Conservation (phyloP, 2,113 vertebrate species). For the Vanacampus margaritifer region DNA sequence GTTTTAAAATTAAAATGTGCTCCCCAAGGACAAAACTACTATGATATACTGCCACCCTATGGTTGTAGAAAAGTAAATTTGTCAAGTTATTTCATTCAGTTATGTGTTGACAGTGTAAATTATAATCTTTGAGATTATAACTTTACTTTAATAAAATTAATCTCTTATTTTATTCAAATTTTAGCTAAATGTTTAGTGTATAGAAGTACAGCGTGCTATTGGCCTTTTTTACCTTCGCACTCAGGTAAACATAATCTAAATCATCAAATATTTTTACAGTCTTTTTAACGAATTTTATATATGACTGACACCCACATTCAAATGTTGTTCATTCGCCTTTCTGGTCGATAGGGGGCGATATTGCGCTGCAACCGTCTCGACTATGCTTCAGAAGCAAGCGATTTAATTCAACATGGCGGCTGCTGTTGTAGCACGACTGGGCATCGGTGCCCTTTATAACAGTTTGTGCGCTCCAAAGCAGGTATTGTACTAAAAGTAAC, state of each 20-base stretch:
- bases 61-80: no score
- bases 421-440: slow-evolving; percentile 46
- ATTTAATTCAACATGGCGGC: slow-evolving; percentile 64
- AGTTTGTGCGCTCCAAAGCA: slow-evolving; percentile 52
- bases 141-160: no score
- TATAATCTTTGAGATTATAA: not conserved
- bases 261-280: no score
- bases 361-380: not conserved
- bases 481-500: slow-evolving; percentile 36
- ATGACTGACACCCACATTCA: no score
- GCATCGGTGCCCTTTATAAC: slow-evolving; percentile 59
- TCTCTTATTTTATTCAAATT: no score
- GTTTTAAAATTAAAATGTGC: not conserved
- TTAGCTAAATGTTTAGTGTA: not conserved
- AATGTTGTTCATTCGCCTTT: slow-evolving; percentile 6
- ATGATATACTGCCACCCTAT: no score
- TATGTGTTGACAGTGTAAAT: not conserved
- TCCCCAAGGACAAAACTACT: no score
- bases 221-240: not conserved
- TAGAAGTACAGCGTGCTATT: not conserved
- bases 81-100: not conserved
- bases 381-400: not conserved
- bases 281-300: no score
- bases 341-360: slow-evolving; percentile 30
- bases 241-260: no score